Conservation (phyloP, 2,113 vertebrate genomes). For the Aleadryas rufinucha region DNA sequence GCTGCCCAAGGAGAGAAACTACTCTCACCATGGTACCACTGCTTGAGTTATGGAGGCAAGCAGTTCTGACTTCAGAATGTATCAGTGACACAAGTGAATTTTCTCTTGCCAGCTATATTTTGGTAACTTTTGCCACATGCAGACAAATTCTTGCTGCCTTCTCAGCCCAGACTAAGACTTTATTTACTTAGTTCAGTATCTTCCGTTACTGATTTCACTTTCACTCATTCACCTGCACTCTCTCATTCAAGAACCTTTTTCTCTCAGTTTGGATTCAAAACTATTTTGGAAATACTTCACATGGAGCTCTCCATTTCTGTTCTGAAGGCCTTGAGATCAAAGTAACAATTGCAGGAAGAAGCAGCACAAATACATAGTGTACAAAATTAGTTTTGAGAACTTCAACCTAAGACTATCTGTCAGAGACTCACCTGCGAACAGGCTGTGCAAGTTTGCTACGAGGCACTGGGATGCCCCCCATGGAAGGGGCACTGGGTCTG, state of each 20-base stretch:
- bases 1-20: background rate
- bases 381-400: background rate
- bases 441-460: constrained; percentile 97
- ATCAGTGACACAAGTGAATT: background rate
- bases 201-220: background rate
- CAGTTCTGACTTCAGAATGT: background rate
- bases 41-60: background rate
- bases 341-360: background rate
- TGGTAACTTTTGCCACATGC: background rate
- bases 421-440: constrained; percentile 85
- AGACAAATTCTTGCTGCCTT: background rate
- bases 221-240: background rate
- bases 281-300: background rate
- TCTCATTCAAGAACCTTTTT: background rate
- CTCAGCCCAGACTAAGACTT: background rate
- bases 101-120: background rate
- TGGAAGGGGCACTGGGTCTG: constrained; percentile 85
- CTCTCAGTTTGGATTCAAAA: background rate
- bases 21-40: background rate
- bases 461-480: constrained; percentile 90
- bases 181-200: background rate
- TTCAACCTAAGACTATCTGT: background rate
- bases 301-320: background rate
- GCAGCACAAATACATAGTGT: background rate
- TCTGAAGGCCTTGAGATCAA: background rate